These are phyloP conservation scores for Cardinalis cardinalis DNA, from an alignment of 2,113 vertebrate species.

Conservation along the genomic window DNA sequence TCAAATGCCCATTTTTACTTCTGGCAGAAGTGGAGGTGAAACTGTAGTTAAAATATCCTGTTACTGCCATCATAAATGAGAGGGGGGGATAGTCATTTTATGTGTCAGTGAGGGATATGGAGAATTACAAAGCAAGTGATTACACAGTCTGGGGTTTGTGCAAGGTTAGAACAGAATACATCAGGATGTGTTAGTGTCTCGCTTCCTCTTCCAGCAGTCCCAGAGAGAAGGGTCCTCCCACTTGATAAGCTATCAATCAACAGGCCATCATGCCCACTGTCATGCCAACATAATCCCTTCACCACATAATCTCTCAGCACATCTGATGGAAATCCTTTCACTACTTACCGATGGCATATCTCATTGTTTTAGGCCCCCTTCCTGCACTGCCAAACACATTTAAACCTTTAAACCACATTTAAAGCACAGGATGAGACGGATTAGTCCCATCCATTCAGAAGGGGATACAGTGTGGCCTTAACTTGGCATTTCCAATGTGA, in stretches of 20 bases:
- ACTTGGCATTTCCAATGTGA: not conserved
- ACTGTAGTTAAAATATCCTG: not conserved
- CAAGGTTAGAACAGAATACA: not conserved
- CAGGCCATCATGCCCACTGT: no score
- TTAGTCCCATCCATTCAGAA: not conserved
- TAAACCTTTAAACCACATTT: not conserved
- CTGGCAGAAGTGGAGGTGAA: not conserved
- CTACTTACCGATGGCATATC: not conserved
- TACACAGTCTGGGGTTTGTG: not conserved
- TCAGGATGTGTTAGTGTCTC: not conserved
- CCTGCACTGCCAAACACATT: not conserved
- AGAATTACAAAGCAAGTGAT: not conserved
- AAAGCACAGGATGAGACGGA: not conserved
- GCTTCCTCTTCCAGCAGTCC: not conserved
- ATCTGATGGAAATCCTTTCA: not conserved
- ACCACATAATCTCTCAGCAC: not conserved
- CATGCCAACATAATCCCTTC: not conserved
- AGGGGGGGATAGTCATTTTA: not conserved
- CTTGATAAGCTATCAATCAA: not conserved
- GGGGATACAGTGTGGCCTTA: not conserved
- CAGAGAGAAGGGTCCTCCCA: not conserved
- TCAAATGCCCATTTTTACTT: not conserved
- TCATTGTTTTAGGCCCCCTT: not conserved
- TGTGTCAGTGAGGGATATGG: not conserved
- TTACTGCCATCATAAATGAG: not conserved